These are phyloP conservation scores for Lathronympha strigana DNA, from an alignment of 2,888 invertebrate species.

Conservation along the genomic window DNA sequence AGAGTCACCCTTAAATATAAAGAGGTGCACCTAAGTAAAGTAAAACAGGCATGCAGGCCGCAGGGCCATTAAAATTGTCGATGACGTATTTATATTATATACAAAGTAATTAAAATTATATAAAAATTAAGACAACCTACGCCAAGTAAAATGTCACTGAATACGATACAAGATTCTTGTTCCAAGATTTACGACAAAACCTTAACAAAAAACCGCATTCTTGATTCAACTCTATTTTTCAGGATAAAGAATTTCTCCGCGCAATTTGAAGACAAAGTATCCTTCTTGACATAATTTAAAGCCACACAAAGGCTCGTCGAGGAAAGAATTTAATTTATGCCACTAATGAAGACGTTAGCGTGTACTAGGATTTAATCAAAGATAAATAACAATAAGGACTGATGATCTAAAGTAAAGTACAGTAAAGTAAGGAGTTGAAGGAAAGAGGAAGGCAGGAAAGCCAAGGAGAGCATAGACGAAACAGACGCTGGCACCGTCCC, in stretches of 20 bases:
- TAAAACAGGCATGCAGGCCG: too few relatives aligned
- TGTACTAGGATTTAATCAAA: slow-evolving; percentile 34
- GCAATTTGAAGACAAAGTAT: slow-evolving; percentile 42
- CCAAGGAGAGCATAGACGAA: too few relatives aligned
- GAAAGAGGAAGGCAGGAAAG: too few relatives aligned
- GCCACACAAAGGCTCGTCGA: slow-evolving; percentile 38
- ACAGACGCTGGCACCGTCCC: too few relatives aligned
- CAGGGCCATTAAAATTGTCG: too few relatives aligned
- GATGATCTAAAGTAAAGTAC: too few relatives aligned
- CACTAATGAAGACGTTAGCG: slow-evolving; percentile 72
- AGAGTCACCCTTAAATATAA: too few relatives aligned
- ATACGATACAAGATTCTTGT: slow-evolving; percentile 10
- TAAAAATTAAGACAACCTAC: not conserved
- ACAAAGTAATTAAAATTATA: not conserved
- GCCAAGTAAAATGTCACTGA: not conserved
- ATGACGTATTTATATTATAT: too few relatives aligned
- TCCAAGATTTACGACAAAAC: slow-evolving; percentile 11
- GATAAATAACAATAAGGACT: not conserved
- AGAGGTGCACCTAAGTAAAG: too few relatives aligned
- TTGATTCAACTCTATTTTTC: slow-evolving; percentile 18
- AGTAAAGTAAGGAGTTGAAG: too few relatives aligned
- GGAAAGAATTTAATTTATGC: slow-evolving; percentile 64
- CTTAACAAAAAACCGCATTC: slow-evolving; percentile 14
- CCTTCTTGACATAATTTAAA: slow-evolving; percentile 49
- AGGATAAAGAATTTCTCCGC: slow-evolving; percentile 17